These are phyloP conservation scores for Eilema sororculum DNA, from an alignment of 2,888 invertebrate species.

Conservation along the genomic window DNA sequence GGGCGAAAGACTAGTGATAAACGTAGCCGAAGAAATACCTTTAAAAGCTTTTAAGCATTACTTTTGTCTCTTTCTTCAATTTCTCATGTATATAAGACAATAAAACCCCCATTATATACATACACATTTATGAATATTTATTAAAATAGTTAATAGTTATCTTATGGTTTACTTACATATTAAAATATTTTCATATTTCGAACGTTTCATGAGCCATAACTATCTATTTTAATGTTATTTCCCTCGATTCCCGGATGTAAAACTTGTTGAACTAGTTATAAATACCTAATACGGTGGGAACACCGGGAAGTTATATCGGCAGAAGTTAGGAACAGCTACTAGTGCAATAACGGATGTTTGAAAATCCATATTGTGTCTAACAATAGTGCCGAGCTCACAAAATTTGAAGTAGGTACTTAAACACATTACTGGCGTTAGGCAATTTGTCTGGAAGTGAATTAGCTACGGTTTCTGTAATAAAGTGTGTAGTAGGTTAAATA, in stretches of 20 bases:
- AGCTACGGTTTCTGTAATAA: not conserved
- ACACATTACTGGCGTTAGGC: not conserved
- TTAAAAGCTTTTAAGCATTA: no score
- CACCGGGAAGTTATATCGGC: constrained; percentile 7
- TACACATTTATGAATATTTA: no score
- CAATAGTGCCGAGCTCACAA: constrained; percentile 16
- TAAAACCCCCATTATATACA: no score
- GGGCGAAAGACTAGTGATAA: no score
- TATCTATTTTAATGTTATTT: not conserved
- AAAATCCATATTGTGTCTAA: constrained; percentile 19
- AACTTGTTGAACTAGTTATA: constrained; percentile 4
- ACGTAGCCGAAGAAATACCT: no score
- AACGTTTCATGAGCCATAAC: no score
- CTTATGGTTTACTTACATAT: no score
- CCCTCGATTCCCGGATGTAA: not conserved
- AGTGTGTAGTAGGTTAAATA: no score
- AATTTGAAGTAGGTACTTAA: constrained; percentile 11
- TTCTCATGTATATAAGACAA: no score
- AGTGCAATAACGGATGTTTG: constrained; percentile 30
- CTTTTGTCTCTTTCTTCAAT: no score
- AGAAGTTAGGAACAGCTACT: constrained; percentile 19
- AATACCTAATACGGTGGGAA: constrained; percentile 3
- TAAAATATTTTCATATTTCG: no score
- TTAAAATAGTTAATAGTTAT: no score
- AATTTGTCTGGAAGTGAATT: constrained; percentile 7